phyloP scores from a whole-genome alignment of 2,113 vertebrate genomes.

The Prionailurus viverrinus region DNA sequence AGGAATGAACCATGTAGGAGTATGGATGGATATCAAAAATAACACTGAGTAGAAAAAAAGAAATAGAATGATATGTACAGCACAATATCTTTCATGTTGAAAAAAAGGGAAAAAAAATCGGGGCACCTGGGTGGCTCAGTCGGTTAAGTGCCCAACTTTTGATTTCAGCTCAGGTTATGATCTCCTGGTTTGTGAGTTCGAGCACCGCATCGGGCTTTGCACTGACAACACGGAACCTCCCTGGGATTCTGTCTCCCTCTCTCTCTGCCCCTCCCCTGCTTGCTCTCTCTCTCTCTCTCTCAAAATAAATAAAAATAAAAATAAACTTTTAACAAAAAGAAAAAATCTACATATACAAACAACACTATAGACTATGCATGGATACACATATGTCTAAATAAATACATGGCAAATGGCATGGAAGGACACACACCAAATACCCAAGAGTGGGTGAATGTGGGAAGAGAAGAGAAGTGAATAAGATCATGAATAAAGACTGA shows the following conservation, averaged over 20 bases:
- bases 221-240: too few species aligned
- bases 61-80: slow-evolving; percentile 20
- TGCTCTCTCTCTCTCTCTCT: too few species aligned
- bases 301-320: too few species aligned
- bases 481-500: slow-evolving; percentile 12
- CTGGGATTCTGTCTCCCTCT: too few species aligned
- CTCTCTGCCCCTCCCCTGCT: too few species aligned
- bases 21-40: slow-evolving; percentile 12
- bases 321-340: too few species aligned
- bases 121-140: too few species aligned
- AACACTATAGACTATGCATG: background rate
- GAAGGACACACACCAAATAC: background rate
- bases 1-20: background rate
- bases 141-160: too few species aligned
- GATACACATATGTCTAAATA: background rate
- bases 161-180: too few species aligned
- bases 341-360: background rate
- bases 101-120: background rate
- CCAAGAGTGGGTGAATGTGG: background rate
- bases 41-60: slow-evolving; percentile 4
- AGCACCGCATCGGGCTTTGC: too few species aligned
- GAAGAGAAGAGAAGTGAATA: background rate
- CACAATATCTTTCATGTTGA: background rate
- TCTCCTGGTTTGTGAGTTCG: too few species aligned
- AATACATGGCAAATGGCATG: slow-evolving; percentile 9